Evolutionary conservation across 2,797 vertebrate genomes (phyloP), one percentile per base, ranked within the genome.

Genomic region (Gila robusta): DNA sequence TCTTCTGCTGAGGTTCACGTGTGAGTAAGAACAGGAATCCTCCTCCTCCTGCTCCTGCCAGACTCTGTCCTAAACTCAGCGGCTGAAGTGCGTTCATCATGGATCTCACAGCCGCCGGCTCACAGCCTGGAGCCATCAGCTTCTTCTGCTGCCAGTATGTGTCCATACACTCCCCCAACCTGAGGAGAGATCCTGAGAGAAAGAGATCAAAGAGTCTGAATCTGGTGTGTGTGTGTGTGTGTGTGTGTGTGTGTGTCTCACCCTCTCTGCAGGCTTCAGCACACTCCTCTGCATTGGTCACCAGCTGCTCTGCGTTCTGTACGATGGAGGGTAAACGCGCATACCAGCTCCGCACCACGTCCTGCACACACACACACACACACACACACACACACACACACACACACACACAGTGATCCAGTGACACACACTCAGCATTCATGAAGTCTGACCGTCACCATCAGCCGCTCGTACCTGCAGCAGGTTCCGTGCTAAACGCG

Each of bases 71-170:
- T 0, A 98, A 88, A 79, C 96, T 95, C 0, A 98, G 64, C 0
- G 97, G 97, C 70, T 85, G 91, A 81, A 99, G 95, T 4, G 92
- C 91, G 0, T 94, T 94, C 98, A 99, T 99, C 95, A 99, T 96
- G 47, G 16, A 84, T 84, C 92, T 89, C 0, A 99, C 97, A 0
- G 96, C 96, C 70, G 94, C 92, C 0, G 98, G 98, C 91, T 99
- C 98, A 0, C 97, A 98, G 3, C 98, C 98, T 0, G 97, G 97
- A 2, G 97, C 97, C 98, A 99, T 98, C 85, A 92, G 91, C 90
- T 98, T 98, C 95, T 99, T 99, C 94, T 99, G 98, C 89, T 94
- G 94, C 98, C 98, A 98, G 11, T 98, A 98, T 0, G 84, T 89
- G 32, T 96, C 94, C 90, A 99, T 91, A 88, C 96, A 98, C 59